Conservation (phyloP, 2,888 invertebrate genomes). For the Andrena camellia region DNA sequence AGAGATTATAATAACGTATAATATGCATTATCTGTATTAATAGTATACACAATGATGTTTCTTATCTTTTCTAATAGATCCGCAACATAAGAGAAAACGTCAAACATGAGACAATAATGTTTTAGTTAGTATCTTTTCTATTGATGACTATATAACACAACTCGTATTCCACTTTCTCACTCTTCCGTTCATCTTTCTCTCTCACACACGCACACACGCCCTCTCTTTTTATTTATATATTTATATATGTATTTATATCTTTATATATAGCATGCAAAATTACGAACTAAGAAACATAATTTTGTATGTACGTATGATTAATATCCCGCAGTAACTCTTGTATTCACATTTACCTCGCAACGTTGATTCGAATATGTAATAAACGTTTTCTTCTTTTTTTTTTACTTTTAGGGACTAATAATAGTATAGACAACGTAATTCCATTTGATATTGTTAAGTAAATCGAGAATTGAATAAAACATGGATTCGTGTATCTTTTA, state of each 20-base stretch:
- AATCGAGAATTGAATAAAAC: slow-evolving; percentile 51
- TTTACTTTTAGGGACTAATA: slow-evolving; percentile 57
- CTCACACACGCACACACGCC: slow-evolving; percentile 27
- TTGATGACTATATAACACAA: slow-evolving; percentile 67
- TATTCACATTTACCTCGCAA: slow-evolving; percentile 66
- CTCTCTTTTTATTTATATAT: slow-evolving; percentile 56
- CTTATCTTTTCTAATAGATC: slow-evolving; percentile 62
- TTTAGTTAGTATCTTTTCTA: slow-evolving; percentile 64
- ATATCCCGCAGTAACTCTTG: slow-evolving; percentile 64
- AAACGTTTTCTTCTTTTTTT: slow-evolving; percentile 54
- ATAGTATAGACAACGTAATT: slow-evolving; percentile 61
- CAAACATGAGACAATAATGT: slow-evolving; percentile 71
- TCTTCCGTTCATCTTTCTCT: slow-evolving; percentile 26
- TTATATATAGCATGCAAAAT: slow-evolving; percentile 76
- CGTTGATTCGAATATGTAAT: slow-evolving; percentile 65
- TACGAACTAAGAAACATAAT: slow-evolving; percentile 76
- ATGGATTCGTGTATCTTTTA: background rate
- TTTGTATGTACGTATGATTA: slow-evolving; percentile 67
- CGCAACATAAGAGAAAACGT: slow-evolving; percentile 75
- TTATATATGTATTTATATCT: slow-evolving; percentile 49
- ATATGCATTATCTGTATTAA: slow-evolving; percentile 74
- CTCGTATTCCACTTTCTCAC: slow-evolving; percentile 38
- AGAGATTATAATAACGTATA: slow-evolving; percentile 78
- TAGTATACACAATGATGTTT: slow-evolving; percentile 77
- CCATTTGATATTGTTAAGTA: slow-evolving; percentile 73